Evolutionary conservation across 2,888 invertebrate genomes (phyloP).

Genomic region (Oscheius onirici): DNA sequence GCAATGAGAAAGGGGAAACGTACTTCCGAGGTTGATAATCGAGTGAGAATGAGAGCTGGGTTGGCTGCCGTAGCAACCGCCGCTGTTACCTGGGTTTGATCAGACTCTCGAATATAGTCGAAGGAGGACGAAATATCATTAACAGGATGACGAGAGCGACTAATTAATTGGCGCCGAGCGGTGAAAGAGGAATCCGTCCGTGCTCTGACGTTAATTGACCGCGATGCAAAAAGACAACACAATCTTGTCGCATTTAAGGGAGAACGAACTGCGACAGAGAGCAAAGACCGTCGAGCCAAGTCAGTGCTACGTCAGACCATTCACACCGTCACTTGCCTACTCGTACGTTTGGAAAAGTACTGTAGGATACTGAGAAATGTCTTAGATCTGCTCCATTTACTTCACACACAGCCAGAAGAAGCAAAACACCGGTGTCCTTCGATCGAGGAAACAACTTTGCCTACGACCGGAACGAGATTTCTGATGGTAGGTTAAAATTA

Average conservation of each 20-base stretch:
- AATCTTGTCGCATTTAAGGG: constrained; percentile 15
- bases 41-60: constrained; percentile 3
- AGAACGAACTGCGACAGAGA: constrained; percentile 16
- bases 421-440: constrained; percentile 46
- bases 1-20: neutral
- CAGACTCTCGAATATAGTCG: too few species aligned
- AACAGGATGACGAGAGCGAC: constrained; percentile 12
- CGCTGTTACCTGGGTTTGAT: constrained; percentile 15
- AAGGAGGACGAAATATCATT: constrained; percentile 4
- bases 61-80: constrained; percentile 24
- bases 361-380: neutral
- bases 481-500: constrained; percentile 19
- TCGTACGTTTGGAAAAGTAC: constrained; percentile 12
- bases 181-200: constrained; percentile 9
- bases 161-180: constrained; percentile 11
- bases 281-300: constrained; percentile 25
- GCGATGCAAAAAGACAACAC: neutral
- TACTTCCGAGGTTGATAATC: neutral
- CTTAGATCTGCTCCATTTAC: constrained; percentile 47
- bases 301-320: neutral
- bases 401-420: constrained; percentile 50
- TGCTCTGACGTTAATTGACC: neutral
- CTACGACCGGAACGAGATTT: constrained; percentile 31
- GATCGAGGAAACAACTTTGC: constrained; percentile 33
- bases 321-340: constrained; percentile 24